Evolutionary conservation across 2,113 vertebrate species (phyloP).

Genomic region (Syrmaticus mikado): DNA sequence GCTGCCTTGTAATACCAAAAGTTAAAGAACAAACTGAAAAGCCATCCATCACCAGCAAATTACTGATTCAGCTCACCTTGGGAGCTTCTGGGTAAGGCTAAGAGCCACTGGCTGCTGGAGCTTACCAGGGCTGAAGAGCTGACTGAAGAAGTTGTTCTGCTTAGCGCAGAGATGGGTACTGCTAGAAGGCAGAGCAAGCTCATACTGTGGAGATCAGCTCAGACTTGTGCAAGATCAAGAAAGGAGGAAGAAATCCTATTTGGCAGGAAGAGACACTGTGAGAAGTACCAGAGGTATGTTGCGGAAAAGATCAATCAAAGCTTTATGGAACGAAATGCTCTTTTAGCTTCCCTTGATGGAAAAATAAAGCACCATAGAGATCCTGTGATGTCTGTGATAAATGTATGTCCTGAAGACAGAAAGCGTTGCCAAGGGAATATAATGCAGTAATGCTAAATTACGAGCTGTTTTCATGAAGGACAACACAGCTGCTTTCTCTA

Average conservation of each 20-base stretch:
- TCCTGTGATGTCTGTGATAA: conserved; percentile 49
- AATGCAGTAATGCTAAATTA: conserved; percentile 65
- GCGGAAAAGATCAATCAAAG: conserved; percentile 39
- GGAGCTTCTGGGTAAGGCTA: background rate
- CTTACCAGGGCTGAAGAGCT: background rate
- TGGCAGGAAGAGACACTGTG: background rate
- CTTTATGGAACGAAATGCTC: conserved; percentile 26
- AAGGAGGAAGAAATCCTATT: conserved; percentile 36
- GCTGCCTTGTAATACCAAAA: background rate
- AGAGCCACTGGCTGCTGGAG: background rate
- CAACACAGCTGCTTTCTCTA: conserved; percentile 67
- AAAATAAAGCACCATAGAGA: conserved; percentile 48
- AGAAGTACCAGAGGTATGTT: conserved; percentile 26
- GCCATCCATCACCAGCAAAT: background rate
- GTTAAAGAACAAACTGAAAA: conserved; percentile 21
- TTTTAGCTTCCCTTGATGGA: conserved; percentile 39
- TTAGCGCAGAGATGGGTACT: background rate
- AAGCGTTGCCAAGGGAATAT: conserved; percentile 67
- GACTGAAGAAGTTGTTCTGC: conserved; percentile 16
- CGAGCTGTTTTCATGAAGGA: conserved; percentile 66
- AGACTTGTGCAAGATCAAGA: conserved; percentile 30
- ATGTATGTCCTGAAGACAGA: conserved; percentile 64
- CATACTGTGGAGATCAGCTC: background rate
- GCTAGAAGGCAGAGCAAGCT: conserved; percentile 1
- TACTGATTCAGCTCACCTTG: background rate